Conservation (phyloP, 2,113 vertebrate species). For the Siniperca chuatsi region DNA sequence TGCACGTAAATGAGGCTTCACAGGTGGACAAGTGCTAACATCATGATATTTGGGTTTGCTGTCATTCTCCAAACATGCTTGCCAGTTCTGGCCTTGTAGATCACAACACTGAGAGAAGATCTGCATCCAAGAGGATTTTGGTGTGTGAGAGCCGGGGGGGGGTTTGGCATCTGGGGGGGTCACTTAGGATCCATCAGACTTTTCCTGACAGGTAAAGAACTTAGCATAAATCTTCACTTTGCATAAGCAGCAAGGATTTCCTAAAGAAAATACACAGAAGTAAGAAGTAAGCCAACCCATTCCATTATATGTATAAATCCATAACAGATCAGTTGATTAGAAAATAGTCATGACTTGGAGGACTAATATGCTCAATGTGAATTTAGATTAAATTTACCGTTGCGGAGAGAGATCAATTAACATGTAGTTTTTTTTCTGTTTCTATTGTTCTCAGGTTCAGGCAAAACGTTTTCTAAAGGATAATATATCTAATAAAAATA, state of each 20-base stretch:
- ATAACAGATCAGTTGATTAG: background rate
- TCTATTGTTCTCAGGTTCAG: background rate
- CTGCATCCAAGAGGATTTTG: background rate
- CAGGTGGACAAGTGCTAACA: background rate
- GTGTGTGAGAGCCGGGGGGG: background rate
- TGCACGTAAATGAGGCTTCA: background rate
- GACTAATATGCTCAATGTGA: background rate
- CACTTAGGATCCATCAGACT: background rate
- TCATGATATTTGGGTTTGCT: background rate
- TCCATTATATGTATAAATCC: background rate
- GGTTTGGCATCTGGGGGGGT: background rate
- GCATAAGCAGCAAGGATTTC: constrained; percentile 40
- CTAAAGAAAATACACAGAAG: constrained; percentile 23
- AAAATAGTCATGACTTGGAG: background rate
- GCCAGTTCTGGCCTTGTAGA: background rate
- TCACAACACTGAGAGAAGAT: background rate
- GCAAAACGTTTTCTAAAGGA: background rate
- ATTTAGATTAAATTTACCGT: background rate
- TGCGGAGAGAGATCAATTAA: background rate
- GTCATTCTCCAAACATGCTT: background rate
- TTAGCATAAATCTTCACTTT: constrained; percentile 39
- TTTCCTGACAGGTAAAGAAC: background rate
- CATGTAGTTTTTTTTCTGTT: background rate
- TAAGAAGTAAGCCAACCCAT: background rate
- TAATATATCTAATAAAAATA: background rate